Base-by-base conservation (phyloP, 2,888 invertebrate genomes). In the Drosophila heteroneura region DNA sequence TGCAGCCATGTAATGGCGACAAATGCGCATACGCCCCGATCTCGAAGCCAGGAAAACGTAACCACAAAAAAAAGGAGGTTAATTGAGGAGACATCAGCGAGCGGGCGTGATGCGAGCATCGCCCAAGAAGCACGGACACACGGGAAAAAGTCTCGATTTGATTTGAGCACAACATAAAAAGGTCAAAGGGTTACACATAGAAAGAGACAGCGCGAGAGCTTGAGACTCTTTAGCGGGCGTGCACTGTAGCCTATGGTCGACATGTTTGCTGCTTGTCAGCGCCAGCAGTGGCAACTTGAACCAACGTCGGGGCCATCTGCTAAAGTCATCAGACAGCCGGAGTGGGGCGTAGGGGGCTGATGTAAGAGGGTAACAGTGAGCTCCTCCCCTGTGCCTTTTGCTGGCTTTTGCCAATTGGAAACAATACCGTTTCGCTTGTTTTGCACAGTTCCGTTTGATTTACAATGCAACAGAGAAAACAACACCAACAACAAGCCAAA, bases 401-500 rank as follows among this genome's bases (percentile, higher is more conserved):
- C 72, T 75, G 49, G 41, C 58, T 54, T 30, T 81, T 78, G 88
- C 85, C 89, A 87, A 87, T 86, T 90, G 85, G 75, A 89, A 87
- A 91, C 91, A 91, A 87, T 87, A 87, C 91, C 90, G 87, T 87
- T 84, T 84, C 79, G 73, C 83, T 85, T 85, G 86, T 84, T 80
- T 76, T 77, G 90, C 79, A 71, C 69, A 80, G 90, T 85, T 88
- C 85, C 87, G 83, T 90, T 87, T 86, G 91, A 91, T 86, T 86
- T 86, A 86, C 91, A 90, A 85, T 90, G 82, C 84, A 57, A 26
- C 47, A 30, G 5, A 26, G 67, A 68, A 59, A 57, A 58, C 51
- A 82, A 74, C 69, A 67, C 60, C 53, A 65, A 52, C 56, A 82
- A 81, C 82, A 89, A 76, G 79, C 74, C 60, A 72, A 88, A 85